Evolutionary conservation across 2,888 invertebrate species (phyloP), one percentile per base, ranked within the genome.

Genomic region (Leptinotarsa tumamoca): DNA sequence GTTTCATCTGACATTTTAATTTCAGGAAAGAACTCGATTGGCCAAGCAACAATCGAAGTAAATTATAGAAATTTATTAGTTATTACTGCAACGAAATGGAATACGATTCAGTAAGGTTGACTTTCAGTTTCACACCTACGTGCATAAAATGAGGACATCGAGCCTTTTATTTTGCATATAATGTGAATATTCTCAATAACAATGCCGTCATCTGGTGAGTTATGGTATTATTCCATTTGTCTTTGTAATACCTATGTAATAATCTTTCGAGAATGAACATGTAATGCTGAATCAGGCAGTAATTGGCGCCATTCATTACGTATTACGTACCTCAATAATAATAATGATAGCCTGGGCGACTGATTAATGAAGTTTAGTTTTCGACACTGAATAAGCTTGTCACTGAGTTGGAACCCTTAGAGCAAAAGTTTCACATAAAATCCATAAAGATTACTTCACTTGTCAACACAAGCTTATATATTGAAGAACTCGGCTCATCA

Each of bases 91-190:
- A 71, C 73, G 75, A 73, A 76, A 79, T 71, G 71, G 72, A 74
- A 79, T 49, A 77, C 75, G 69, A 72, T 72, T 78, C 73, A 75
- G 77, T 76, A 66, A 78, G 73, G 74, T 71, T 73, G 71, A 82
- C 83, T 83, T 83, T 83, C 82, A 72, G 68, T 82, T 82, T 82
- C 77, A 82, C 83, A 80, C 83, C 83, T 81, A 83, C 83, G 77
- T 80, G 77, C 78, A 52, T 78, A 78, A 82, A 81, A 78, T 80
- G 80, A 82, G 82, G 81, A 79, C 82, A 76, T 66, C 74, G 61
- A 72, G 78, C 78, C 76, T 77, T 75, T 54, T 73, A 67, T 68
- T 76, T 76, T 72, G 71, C 76, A 69, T 79, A 75, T 75, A 71
- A 73, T 73, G 73, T 49, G 52, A 66, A 67, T 54, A 23, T 70